A percentile compares a stretch with the other conserved stretches of the same genome.
Conservation (phyloP, 2,113 vertebrate genomes). For the Nothoprocta pentlandii region DNA sequence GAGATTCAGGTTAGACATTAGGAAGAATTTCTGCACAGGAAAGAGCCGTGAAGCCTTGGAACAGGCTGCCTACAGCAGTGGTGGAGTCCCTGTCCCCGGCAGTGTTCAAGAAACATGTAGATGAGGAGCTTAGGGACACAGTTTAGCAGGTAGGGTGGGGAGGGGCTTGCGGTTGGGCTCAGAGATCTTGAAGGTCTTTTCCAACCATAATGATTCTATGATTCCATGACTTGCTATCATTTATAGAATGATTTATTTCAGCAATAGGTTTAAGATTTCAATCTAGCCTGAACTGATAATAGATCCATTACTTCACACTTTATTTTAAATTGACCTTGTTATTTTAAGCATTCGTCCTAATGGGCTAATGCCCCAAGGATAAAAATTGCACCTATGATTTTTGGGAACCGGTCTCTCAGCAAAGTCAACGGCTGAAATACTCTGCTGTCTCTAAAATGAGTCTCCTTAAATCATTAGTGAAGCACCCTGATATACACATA, state of each 20-base stretch:
- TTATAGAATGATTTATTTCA: background rate
- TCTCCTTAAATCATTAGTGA: background rate
- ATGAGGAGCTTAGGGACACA: too few species aligned
- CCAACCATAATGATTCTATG: too few species aligned
- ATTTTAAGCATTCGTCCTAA: background rate
- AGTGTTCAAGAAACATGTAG: too few species aligned
- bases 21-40: too few species aligned
- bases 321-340: background rate
- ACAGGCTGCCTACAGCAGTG: too few species aligned
- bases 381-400: background rate
- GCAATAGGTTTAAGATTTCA: background rate
- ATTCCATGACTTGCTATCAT: background rate
- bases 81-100: too few species aligned
- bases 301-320: background rate
- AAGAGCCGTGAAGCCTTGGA: too few species aligned
- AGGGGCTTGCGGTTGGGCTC: too few species aligned
- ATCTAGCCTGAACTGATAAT: background rate
- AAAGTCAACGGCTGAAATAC: background rate
- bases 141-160: too few species aligned
- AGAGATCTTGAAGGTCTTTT: too few species aligned
- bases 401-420: background rate
- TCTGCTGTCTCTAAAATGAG: background rate
- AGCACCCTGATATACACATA: rapidly evolving
- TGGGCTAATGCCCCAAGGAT: background rate
- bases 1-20: too few species aligned